Percentiles rank a stretch among this genome's conserved stretches.
Evolutionary conservation across 1,140 invertebrate genomes (phyloP).

Genomic region (Lepeophtheirus salmonis): DNA sequence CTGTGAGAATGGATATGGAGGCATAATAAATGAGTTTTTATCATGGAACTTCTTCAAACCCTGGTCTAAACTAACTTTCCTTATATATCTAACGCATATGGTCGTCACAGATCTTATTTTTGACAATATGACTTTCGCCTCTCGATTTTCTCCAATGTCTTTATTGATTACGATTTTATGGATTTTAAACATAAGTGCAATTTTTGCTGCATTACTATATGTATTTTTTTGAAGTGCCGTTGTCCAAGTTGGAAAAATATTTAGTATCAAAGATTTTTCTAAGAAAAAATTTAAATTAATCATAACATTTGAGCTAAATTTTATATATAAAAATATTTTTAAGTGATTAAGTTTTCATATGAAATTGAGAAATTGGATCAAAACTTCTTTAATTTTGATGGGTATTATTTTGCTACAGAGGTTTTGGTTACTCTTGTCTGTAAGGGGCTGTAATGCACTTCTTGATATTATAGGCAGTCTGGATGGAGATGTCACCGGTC

Average conservation of each 20-base stretch:
- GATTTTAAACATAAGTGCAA: not conserved
- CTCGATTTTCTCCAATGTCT: not conserved
- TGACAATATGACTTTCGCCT: not conserved
- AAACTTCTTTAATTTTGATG: no score
- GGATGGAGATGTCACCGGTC: no score
- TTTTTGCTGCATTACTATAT: not conserved
- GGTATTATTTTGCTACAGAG: no score
- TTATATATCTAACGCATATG: conserved; percentile 63
- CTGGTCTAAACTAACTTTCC: conserved; percentile 68
- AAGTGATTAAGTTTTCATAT: no score
- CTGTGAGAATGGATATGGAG: conserved; percentile 52
- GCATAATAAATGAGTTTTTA: conserved; percentile 47
- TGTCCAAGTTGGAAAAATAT: not conserved
- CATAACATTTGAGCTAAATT: no score
- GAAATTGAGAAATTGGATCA: no score
- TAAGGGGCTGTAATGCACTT: no score
- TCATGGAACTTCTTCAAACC: conserved; percentile 59
- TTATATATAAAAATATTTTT: no score
- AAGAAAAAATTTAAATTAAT: not conserved
- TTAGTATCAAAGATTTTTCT: not conserved
- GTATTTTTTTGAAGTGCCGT: not conserved
- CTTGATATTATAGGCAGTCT: no score
- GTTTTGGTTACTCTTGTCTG: no score
- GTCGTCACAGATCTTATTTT: not conserved
- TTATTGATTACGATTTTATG: not conserved